Conservation (phyloP, 2,113 vertebrate species). For the Pseudorectes ferrugineus region DNA sequence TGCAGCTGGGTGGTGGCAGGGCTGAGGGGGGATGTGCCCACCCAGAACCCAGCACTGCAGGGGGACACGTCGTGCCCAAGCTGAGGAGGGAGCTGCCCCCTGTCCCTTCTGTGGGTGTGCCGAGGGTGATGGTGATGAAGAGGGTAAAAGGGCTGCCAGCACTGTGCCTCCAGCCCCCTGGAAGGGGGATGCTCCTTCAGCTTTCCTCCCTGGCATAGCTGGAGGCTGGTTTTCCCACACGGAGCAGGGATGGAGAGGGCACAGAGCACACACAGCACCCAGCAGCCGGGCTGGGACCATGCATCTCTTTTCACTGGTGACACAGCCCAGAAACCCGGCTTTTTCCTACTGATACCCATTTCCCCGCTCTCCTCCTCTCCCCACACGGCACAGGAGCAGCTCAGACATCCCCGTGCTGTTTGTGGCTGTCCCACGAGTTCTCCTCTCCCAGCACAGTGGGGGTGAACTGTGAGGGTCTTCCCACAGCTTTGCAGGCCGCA, state of each 20-base stretch:
- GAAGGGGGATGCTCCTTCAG: not conserved
- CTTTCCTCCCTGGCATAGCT: fast-evolving
- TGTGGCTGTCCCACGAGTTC: not conserved
- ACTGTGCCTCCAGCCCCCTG: not conserved
- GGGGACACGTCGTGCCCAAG: fast-evolving
- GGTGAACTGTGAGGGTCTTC: not conserved
- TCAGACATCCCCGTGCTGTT: not conserved
- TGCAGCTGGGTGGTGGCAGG: not conserved
- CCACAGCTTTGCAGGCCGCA: not conserved
- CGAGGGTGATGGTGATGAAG: not conserved
- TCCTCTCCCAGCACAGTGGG: not conserved
- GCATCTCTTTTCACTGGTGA: not conserved
- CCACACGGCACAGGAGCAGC: not conserved
- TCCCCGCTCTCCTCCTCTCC: not conserved
- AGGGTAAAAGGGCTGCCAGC: not conserved
- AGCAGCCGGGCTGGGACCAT: fast-evolving
- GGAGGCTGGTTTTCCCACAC: not conserved
- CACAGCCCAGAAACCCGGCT: not conserved
- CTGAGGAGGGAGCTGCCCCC: not conserved
- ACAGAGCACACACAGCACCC: not conserved
- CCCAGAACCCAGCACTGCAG: not conserved
- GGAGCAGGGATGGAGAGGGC: not conserved
- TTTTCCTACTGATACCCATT: not conserved
- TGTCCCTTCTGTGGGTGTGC: not conserved
- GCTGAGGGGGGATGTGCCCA: not conserved